These are phyloP conservation scores for Enteromius anoplus DNA, from an alignment of 2,797 vertebrate genomes.

Conservation along the genomic window DNA sequence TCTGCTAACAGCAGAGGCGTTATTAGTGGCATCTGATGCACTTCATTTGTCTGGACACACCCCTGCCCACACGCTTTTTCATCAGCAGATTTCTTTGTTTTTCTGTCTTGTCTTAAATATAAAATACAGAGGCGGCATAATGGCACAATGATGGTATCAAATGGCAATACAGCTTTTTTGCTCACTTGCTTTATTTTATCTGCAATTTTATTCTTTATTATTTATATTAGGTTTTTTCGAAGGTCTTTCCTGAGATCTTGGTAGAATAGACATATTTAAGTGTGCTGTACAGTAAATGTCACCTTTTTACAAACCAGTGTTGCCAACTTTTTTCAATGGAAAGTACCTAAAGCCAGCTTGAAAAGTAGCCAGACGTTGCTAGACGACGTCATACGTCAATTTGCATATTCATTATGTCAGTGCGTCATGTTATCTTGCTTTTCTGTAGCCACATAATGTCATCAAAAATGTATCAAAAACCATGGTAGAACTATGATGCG, in stretches of 20 bases:
- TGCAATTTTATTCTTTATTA: neutral
- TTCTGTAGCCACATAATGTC: too few relatives aligned
- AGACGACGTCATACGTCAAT: too few relatives aligned
- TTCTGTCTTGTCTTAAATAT: neutral
- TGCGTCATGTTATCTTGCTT: too few relatives aligned
- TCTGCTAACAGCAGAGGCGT: conserved; percentile 22
- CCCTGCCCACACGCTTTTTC: neutral
- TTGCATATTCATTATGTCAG: too few relatives aligned
- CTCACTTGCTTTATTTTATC: neutral
- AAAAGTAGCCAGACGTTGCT: too few relatives aligned
- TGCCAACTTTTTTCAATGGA: too few relatives aligned
- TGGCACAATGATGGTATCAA: neutral
- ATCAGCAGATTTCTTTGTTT: conserved; percentile 44
- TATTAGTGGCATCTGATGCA: conserved; percentile 29
- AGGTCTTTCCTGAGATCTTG: neutral
- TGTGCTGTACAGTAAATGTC: neutral
- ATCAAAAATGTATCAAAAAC: too few relatives aligned
- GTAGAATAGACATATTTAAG: neutral
- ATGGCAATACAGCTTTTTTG: neutral
- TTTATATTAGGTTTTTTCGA: neutral
- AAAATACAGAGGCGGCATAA: neutral
- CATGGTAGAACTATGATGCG: too few relatives aligned
- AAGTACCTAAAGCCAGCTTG: too few relatives aligned
- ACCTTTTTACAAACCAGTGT: too few relatives aligned
- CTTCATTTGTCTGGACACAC: conserved; percentile 21